phyloP scores from a whole-genome alignment of 2,888 invertebrate species.

The Maniola hyperantus region DNA sequence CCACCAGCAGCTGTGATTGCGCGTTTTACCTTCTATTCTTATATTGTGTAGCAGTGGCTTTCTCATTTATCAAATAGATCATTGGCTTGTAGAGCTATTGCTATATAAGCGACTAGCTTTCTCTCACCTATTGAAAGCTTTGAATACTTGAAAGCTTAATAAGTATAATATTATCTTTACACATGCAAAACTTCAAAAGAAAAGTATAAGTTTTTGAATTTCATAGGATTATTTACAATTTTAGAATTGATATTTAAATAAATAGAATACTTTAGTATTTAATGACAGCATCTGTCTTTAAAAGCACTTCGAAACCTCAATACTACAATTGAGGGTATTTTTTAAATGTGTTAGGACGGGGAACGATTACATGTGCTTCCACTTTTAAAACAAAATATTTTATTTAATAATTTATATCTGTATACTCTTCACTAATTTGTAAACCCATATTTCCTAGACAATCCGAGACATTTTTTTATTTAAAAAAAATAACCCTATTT shows the following conservation, averaged over 20 bases:
- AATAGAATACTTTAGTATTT: slow-evolving; percentile 54
- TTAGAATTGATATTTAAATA: slow-evolving; percentile 41
- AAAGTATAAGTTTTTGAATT: slow-evolving; percentile 6
- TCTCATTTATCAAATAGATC: too few species aligned
- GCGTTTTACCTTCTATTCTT: too few species aligned
- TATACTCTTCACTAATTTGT: slow-evolving; percentile 20
- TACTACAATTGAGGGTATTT: slow-evolving; percentile 47
- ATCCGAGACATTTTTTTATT: slow-evolving; percentile 25
- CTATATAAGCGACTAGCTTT: too few species aligned
- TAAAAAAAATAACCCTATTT: slow-evolving; percentile 16
- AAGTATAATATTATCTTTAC: not conserved
- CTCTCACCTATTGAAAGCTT: too few species aligned
- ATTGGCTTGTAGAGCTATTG: too few species aligned
- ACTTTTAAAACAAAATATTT: slow-evolving; percentile 28
- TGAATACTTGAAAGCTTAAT: too few species aligned
- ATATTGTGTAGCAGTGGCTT: too few species aligned
- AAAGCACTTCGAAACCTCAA: slow-evolving; percentile 69
- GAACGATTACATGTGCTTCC: slow-evolving; percentile 42
- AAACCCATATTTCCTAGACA: slow-evolving; percentile 19
- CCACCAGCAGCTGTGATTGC: too few species aligned
- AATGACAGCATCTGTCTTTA: slow-evolving; percentile 72
- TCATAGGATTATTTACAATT: slow-evolving; percentile 56
- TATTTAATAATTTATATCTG: slow-evolving; percentile 18
- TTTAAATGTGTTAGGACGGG: slow-evolving; percentile 62
- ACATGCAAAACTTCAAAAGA: slow-evolving; percentile 8